These are phyloP conservation scores for Planococcus citri DNA, from an alignment of 1,140 invertebrate genomes.

Conservation along the genomic window DNA sequence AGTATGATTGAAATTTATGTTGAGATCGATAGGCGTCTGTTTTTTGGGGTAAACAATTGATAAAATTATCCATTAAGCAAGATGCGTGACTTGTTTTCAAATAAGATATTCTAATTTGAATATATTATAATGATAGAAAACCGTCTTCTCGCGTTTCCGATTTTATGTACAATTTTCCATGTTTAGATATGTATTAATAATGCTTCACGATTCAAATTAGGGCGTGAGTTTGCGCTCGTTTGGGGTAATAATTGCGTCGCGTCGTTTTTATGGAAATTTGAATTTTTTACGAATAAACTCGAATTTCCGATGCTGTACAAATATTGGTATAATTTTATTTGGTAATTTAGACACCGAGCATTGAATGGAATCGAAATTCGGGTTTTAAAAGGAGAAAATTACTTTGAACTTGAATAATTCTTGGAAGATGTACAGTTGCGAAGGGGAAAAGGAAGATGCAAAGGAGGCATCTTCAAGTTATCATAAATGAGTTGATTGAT, in stretches of 20 bases:
- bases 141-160: neutral
- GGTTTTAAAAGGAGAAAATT: no score
- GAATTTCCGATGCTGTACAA: no score
- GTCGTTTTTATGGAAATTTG: neutral
- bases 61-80: neutral
- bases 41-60: neutral
- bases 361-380: no score
- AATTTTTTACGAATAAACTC: no score
- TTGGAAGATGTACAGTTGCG: no score
- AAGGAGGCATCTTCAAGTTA: no score
- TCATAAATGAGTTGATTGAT: no score
- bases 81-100: neutral
- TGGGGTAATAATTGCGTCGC: neutral
- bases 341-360: no score
- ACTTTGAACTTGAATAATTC: no score
- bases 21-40: neutral
- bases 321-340: no score
- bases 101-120: conserved; percentile 4
- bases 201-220: neutral
- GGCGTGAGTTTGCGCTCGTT: neutral
- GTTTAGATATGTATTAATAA: neutral
- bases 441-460: no score
- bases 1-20: neutral
- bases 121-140: conserved; percentile 3
- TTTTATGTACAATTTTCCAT: neutral